These are phyloP conservation scores for Sturnira hondurensis DNA, from an alignment of 2,113 vertebrate species.

Conservation along the genomic window DNA sequence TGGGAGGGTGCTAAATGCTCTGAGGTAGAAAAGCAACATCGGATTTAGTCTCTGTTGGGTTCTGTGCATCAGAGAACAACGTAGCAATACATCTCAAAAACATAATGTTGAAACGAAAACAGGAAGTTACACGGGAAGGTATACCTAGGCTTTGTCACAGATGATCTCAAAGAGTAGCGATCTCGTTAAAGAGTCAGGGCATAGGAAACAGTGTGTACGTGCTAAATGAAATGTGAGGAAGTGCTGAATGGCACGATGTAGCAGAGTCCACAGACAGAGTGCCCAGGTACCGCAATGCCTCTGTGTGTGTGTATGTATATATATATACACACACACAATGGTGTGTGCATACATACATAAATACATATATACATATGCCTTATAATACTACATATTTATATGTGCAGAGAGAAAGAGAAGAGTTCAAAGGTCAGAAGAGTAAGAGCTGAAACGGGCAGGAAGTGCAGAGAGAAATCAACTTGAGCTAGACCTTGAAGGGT, in stretches of 20 bases:
- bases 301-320: too few species aligned
- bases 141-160: neutral
- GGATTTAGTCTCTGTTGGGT: neutral
- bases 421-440: neutral
- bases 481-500: neutral
- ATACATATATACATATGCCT: neutral
- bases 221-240: neutral
- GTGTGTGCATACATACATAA: too few species aligned
- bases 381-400: neutral
- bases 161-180: neutral
- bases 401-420: neutral
- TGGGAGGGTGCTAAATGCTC: neutral
- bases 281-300: neutral
- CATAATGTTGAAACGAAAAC: neutral
- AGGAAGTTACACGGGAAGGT: neutral
- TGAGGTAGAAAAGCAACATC: neutral
- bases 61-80: neutral
- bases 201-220: neutral
- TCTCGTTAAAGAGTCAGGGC: neutral
- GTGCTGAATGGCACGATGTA: neutral
- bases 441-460: neutral
- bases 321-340: neutral
- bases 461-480: neutral
- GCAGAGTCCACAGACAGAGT: neutral
- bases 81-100: neutral